Percentiles rank a stretch among this genome's conserved stretches.
Conservation (phyloP, 2,113 vertebrate genomes). For the Rhegmatorhina hoffmannsi region DNA sequence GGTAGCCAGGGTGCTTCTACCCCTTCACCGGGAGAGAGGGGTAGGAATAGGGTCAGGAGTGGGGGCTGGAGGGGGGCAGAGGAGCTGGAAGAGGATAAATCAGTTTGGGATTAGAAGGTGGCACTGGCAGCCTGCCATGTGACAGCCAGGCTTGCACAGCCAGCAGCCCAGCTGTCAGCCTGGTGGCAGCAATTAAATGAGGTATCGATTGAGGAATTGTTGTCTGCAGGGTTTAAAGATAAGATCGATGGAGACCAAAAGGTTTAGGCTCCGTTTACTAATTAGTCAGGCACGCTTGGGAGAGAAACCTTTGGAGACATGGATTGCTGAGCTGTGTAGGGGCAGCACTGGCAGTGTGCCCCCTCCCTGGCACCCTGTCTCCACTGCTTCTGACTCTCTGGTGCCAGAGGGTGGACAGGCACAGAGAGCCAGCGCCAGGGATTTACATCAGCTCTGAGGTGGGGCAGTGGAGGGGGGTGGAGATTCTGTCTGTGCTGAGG, state of each 20-base stretch:
- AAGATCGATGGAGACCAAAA: slow-evolving; percentile 70
- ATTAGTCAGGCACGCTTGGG: slow-evolving; percentile 39
- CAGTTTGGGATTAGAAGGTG: slow-evolving; percentile 51
- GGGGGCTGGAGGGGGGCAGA: not conserved
- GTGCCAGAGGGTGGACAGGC: not conserved
- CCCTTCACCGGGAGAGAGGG: not conserved
- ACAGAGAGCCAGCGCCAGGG: not conserved
- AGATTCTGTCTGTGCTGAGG: not conserved
- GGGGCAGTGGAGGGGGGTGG: rapidly evolving
- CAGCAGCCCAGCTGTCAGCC: slow-evolving; percentile 67
- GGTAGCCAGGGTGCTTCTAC: not conserved
- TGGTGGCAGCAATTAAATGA: slow-evolving; percentile 73
- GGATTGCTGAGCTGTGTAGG: not conserved
- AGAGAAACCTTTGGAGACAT: not conserved
- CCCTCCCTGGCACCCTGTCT: not conserved
- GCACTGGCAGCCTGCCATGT: slow-evolving; percentile 48
- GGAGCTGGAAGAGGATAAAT: slow-evolving; percentile 15
- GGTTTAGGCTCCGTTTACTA: slow-evolving; percentile 66
- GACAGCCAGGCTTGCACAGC: slow-evolving; percentile 18
- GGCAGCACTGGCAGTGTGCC: not conserved
- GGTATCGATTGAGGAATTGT: slow-evolving; percentile 71
- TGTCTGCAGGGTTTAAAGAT: slow-evolving; percentile 68
- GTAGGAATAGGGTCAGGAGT: not conserved
- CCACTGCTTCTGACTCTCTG: rapidly evolving
- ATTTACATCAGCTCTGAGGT: not conserved